Evolutionary conservation across 2,113 vertebrate genomes (phyloP), one percentile per base, ranked within the genome.

Genomic region (Grallaria varia): DNA sequence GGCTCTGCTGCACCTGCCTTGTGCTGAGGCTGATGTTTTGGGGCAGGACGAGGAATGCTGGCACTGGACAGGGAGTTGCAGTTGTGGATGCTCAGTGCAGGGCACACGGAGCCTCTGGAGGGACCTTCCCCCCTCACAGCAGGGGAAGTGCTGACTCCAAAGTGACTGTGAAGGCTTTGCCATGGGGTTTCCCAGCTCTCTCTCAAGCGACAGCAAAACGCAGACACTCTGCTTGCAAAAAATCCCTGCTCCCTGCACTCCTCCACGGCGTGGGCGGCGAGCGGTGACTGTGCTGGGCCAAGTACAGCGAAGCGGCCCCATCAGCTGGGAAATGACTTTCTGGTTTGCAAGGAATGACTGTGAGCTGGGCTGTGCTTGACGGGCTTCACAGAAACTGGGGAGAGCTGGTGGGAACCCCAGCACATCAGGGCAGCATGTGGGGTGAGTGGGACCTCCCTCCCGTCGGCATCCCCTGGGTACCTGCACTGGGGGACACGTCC

Each of bases 101-200:
- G 60, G 35, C 27, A 53, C 52, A 44, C 6, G 6, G 27, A 92
- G 52, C 35, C 45, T 59, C 44, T 55, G 62, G 40, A 89, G 91
- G 89, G 94, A 62, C 94, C 87, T 96, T 93, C 91, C 95, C 78
- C 66, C 78, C 66, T 33, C 0, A 0, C 52, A 73, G 77, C 84
- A 30, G 87, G 94, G 95, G 95, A 96, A 96, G 91, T 93, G 84
- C 93, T 96, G 94, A 82, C 94, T 95, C 95, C 96, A 93, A 3
- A 68, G 67, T 9, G 23, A 23, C 93, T 52, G 73, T 4, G 22
- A 87, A 69, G 56, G 74, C 89, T 87, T 79, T 1, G 22, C 87
- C 9, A 40, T 96, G 96, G 96, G 96, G 90, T 97, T 96, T 96
- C 95, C 96, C 92, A 94, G 84, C 78, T 79, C 73, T 68, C n/a